Percentiles rank a stretch among this genome's conserved stretches.
phyloP scores from a whole-genome alignment of 2,888 invertebrate genomes.

The Adelphocoris suturalis region DNA sequence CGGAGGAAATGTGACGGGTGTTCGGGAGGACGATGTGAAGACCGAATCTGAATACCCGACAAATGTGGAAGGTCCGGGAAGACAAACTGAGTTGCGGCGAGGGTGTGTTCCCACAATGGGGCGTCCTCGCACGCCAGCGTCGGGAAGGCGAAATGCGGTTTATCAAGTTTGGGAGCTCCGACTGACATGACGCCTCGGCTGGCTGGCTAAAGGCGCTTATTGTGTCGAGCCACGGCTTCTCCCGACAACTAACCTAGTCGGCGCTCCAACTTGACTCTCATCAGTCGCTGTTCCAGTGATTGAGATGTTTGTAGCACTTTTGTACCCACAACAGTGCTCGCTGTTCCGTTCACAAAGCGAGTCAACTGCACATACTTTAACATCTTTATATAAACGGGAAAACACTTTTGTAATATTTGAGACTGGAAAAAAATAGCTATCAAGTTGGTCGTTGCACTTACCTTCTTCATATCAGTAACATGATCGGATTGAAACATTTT shows the following conservation, averaged over 20 bases:
- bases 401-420: too few species aligned
- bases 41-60: conserved; percentile 39
- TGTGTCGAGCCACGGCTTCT: not conserved
- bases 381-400: too few species aligned
- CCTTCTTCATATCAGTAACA: too few species aligned
- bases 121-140: not conserved
- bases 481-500: too few species aligned
- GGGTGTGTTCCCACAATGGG: not conserved
- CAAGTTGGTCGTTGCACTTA: too few species aligned
- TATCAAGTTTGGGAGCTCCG: conserved; percentile 43
- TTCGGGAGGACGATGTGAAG: not conserved
- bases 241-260: not conserved
- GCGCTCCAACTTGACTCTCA: not conserved
- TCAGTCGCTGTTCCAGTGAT: not conserved
- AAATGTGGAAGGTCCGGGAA: conserved; percentile 44
- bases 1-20: not conserved
- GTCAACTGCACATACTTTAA: too few species aligned
- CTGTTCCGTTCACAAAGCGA: too few species aligned
- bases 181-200: not conserved
- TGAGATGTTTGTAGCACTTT: too few species aligned
- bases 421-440: too few species aligned
- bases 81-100: conserved; percentile 56
- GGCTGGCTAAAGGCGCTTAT: conserved; percentile 10
- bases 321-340: too few species aligned
- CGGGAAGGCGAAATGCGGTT: conserved; percentile 13